These are phyloP conservation scores for Microdon myrmicae DNA, from an alignment of 2,888 invertebrate genomes.

Conservation along the genomic window DNA sequence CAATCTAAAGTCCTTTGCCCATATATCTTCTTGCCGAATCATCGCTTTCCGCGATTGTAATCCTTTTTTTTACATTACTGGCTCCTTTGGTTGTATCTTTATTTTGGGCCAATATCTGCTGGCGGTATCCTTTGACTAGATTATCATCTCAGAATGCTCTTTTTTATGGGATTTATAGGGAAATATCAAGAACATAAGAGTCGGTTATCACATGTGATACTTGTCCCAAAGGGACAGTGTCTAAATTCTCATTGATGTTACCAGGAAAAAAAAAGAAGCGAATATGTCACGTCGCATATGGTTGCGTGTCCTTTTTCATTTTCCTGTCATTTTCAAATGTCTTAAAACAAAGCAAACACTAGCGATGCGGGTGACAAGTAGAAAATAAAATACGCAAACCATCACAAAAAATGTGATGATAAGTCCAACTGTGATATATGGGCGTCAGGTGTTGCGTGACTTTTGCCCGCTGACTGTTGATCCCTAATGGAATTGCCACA, in stretches of 20 bases:
- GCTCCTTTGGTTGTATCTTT: background rate
- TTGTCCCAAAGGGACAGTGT: slow-evolving; percentile 32
- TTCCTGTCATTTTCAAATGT: slow-evolving; percentile 27
- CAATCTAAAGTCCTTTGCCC: slow-evolving; percentile 45
- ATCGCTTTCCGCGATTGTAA: slow-evolving; percentile 23
- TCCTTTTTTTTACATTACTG: slow-evolving; percentile 29
- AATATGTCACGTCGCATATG: too few relatives aligned
- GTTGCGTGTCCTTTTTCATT: too few relatives aligned
- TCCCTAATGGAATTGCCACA: too few relatives aligned
- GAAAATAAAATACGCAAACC: too few relatives aligned
- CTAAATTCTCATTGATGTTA: slow-evolving; percentile 18
- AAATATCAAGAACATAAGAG: slow-evolving; percentile 32
- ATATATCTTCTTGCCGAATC: slow-evolving; percentile 43
- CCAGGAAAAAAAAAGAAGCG: too few relatives aligned
- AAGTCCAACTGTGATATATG: too few relatives aligned
- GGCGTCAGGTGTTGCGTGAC: too few relatives aligned
- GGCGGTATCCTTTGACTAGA: slow-evolving; percentile 19
- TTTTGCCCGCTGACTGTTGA: too few relatives aligned
- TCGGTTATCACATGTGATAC: slow-evolving; percentile 48
- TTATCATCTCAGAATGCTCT: slow-evolving; percentile 38
- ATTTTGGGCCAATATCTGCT: slow-evolving; percentile 6
- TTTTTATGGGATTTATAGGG: slow-evolving; percentile 35
- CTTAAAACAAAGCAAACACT: slow-evolving; percentile 34
- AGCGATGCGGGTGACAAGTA: slow-evolving; percentile 12
- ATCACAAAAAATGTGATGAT: too few relatives aligned